Evolutionary conservation across 2,888 invertebrate genomes (phyloP).

Genomic region (Hirtodrosophila alboralis): DNA sequence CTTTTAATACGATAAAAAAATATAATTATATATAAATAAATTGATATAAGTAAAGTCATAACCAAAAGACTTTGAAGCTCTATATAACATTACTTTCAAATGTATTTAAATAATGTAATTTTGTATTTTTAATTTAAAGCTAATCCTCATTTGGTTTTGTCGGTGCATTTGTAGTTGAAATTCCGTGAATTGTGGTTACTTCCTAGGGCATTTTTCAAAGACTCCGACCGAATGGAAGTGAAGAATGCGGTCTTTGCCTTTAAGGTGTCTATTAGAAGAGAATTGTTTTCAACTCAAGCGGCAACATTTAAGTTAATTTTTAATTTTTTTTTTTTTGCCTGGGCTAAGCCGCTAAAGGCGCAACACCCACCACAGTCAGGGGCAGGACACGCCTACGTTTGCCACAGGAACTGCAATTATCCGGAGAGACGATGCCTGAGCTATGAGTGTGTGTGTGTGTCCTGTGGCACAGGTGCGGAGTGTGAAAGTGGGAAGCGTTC

Average conservation of each 20-base stretch:
- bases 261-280: constrained; percentile 72
- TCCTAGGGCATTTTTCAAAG: constrained; percentile 41
- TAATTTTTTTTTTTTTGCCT: constrained; percentile 36
- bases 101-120: neutral
- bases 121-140: constrained; percentile 28
- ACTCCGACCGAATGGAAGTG: constrained; percentile 19
- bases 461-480: constrained; percentile 66
- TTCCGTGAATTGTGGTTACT: constrained; percentile 43
- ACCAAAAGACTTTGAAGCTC: neutral
- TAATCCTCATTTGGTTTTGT: constrained; percentile 20
- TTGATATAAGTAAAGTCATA: no score
- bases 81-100: neutral
- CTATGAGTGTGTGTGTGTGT: constrained; percentile 27
- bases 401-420: constrained; percentile 59
- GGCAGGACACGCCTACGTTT: constrained; percentile 30
- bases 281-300: constrained; percentile 47
- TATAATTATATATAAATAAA: no score
- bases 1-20: no score
- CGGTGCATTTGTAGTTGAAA: constrained; percentile 31
- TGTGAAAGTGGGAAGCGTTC: constrained; percentile 69
- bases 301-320: constrained; percentile 50
- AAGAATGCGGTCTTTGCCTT: constrained; percentile 31
- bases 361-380: constrained; percentile 64
- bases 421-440: constrained; percentile 1
- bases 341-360: constrained; percentile 73